Conservation (phyloP, 2,797 vertebrate genomes). For the Semotilus atromaculatus region DNA sequence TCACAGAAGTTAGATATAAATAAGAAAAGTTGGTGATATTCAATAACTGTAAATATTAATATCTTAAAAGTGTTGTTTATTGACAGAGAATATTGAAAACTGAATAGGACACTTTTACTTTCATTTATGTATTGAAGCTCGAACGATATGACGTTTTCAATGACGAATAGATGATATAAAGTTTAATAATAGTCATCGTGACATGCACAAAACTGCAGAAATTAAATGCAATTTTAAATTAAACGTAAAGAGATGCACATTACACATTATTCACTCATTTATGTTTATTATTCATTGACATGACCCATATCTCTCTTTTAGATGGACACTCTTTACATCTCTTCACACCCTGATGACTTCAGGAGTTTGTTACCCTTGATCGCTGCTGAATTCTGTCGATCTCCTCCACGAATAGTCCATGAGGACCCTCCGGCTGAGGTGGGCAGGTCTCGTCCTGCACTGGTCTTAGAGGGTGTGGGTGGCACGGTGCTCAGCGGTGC, state of each 20-base stretch:
- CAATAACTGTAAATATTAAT: background rate
- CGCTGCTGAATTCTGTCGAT: slow-evolving; percentile 77
- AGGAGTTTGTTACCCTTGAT: slow-evolving; percentile 84
- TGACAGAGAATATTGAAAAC: background rate
- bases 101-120: background rate
- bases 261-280: background rate
- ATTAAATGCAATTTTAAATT: background rate
- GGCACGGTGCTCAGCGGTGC: slow-evolving; percentile 70
- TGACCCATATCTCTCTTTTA: slow-evolving; percentile 8
- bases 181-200: background rate
- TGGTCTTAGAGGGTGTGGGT: slow-evolving; percentile 66
- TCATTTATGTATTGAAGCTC: background rate
- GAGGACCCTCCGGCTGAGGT: slow-evolving; percentile 73
- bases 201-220: background rate
- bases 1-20: background rate
- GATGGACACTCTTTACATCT: slow-evolving; percentile 84
- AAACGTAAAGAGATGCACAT: background rate
- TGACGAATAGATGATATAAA: too few relatives aligned
- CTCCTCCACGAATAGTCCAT: slow-evolving; percentile 66
- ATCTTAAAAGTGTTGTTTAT: background rate
- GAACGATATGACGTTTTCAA: background rate
- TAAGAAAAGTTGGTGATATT: background rate
- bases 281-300: background rate
- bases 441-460: slow-evolving; percentile 67
- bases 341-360: slow-evolving; percentile 85